Evolutionary conservation across 2,113 vertebrate genomes (phyloP), one percentile per base, ranked within the genome.

Genomic region (Synodontis membranacea): DNA sequence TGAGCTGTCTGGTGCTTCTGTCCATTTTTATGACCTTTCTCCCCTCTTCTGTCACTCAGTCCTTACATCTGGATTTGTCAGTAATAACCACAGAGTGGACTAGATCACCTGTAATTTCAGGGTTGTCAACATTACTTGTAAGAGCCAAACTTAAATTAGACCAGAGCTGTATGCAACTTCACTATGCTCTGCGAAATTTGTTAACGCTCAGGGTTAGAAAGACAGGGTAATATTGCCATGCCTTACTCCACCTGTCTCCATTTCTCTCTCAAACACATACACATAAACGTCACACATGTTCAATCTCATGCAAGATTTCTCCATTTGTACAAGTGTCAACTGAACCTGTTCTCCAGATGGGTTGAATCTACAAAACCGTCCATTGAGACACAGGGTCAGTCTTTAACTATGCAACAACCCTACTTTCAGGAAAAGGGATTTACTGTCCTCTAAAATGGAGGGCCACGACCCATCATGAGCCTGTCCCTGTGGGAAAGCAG

Each of bases 291-390:
- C 28, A 60, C 42, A 86, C 50, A 86, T n/a, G 19, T 85, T 25
- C 10, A 68, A 88, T 50, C 72, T 54, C 80, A 82, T 28, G 79
- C 46, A 87, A 50, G 83, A 42, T 84, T 62, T 89, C 34, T 90
- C 44, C 5, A 78, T 50, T 84, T 88, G 60, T 80, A 54, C 75
- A 46, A 85, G 81, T 84, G 76, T 83, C 84, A 85, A 84, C 78
- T 85, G 86, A 91, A 90, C 89, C 86, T 90, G 87, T 90, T 90
- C 88, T 82, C 72, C 72, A 86, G 31, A 75, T 89, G 83, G 25
- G 50, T 83, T 37, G 42, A 66, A 66, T 52, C 25, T 85, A 66
- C 84, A 80, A 82, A 90, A 37, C 62, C 25, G 7, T 25, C 80
- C 56, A 31, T 10, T 80, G 79, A 82, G 64, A 84, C 50, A 60